A percentile compares a stretch with the other conserved stretches of the same genome.
Evolutionary conservation across 2,797 vertebrate species (phyloP).

Genomic region (Malacoraja senta): DNA sequence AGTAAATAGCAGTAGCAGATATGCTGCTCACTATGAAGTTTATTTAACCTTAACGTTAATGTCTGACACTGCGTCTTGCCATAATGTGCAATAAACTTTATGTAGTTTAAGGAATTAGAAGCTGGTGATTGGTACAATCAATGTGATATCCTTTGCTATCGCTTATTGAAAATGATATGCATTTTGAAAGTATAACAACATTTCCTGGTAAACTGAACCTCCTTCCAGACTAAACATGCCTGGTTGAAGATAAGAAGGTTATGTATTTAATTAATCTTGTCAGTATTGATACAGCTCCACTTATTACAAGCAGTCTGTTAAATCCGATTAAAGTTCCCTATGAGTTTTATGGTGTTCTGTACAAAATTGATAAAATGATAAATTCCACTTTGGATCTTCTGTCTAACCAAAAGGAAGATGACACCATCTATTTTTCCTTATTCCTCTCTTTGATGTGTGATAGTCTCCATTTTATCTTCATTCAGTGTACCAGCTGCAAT

Average conservation of each 20-base stretch:
- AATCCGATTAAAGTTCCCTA: neutral
- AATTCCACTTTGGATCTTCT: neutral
- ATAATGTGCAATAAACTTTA: neutral
- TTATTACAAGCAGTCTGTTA: neutral
- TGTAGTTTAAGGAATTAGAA: neutral
- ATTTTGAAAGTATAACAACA: neutral
- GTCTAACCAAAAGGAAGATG: neutral
- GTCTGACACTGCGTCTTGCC: neutral
- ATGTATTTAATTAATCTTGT: neutral
- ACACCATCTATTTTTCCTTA: neutral
- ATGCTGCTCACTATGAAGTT: neutral
- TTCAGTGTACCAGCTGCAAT: neutral
- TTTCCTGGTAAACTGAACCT: neutral
- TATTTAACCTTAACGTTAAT: neutral
- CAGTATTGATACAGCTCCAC: neutral
- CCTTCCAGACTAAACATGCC: conserved; percentile 3
- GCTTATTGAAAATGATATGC: neutral
- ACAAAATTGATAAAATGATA: neutral
- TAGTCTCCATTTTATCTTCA: neutral
- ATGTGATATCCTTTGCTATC: neutral
- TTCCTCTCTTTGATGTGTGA: neutral
- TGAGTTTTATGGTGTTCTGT: neutral
- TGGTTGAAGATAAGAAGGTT: neutral
- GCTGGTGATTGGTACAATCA: neutral
- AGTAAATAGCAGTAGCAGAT: neutral